phyloP scores from a whole-genome alignment of 2,113 vertebrate genomes.

The Climacteris rufus region DNA sequence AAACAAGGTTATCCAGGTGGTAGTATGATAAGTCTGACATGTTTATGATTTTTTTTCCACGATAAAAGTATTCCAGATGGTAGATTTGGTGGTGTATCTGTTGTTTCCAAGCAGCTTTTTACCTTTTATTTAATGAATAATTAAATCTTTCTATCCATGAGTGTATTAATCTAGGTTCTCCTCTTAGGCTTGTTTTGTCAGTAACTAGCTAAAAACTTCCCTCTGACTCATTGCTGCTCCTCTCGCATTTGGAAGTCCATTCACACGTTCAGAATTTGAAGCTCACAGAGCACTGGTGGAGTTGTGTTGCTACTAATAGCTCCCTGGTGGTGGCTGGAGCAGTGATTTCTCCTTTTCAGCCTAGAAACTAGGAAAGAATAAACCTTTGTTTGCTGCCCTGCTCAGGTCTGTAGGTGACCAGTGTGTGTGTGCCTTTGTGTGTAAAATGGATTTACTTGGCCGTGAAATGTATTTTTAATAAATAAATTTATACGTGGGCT shows the following conservation, averaged over 20 bases:
- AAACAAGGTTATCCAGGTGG: background rate
- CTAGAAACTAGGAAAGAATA: background rate
- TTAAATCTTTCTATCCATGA: background rate
- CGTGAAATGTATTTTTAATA: background rate
- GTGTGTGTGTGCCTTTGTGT: background rate
- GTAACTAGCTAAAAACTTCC: slow-evolving; percentile 26
- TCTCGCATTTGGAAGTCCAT: slow-evolving; percentile 56
- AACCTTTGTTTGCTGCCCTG: background rate
- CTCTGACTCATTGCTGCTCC: slow-evolving; percentile 47
- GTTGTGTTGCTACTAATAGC: background rate
- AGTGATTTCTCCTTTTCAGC: background rate
- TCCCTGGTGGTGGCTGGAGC: background rate
- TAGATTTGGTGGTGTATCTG: background rate
- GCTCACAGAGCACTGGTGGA: background rate
- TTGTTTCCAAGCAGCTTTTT: background rate
- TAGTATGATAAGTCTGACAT: background rate
- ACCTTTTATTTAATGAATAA: background rate
- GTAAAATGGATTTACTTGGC: background rate
- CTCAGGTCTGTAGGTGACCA: background rate
- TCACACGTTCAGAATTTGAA: slow-evolving; percentile 38
- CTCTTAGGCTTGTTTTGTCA: background rate
- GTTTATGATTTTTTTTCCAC: background rate
- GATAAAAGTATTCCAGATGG: background rate
- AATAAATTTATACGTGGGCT: background rate
- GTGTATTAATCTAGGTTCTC: background rate